Conservation (phyloP, 2,797 vertebrate species). For the Lacerta agilis region DNA sequence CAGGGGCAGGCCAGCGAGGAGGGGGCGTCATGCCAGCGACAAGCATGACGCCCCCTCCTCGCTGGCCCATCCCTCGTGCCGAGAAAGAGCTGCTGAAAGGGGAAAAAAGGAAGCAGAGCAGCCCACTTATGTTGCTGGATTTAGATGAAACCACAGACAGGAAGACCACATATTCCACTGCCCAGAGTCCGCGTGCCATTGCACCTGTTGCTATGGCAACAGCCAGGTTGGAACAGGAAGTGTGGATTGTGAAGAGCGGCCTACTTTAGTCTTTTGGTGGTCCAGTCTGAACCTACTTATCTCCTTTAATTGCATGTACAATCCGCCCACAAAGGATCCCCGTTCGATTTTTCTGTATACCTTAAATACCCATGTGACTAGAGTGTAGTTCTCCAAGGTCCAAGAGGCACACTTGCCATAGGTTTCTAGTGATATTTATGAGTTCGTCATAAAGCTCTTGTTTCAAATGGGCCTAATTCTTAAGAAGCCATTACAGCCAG, state of each 20-base stretch:
- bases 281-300: neutral
- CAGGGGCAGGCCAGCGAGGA: no score
- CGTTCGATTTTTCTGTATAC: neutral
- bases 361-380: neutral
- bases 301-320: neutral
- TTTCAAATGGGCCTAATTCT: constrained; percentile 11
- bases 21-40: no score
- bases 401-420: neutral
- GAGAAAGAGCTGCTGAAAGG: no score
- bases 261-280: neutral
- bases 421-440: neutral
- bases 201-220: neutral
- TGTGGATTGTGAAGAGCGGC: neutral
- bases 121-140: neutral
- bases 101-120: no score
- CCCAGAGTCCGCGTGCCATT: neutral
- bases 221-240: neutral
- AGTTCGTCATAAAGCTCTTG: constrained; percentile 1
- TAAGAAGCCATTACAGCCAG: neutral
- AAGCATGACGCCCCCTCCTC: no score
- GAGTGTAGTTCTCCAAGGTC: neutral
- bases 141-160: neutral
- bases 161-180: neutral
- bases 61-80: no score
- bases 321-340: neutral